Base-by-base conservation (phyloP, 2,797 vertebrate genomes). In the Pachyuromys duprasi region DNA sequence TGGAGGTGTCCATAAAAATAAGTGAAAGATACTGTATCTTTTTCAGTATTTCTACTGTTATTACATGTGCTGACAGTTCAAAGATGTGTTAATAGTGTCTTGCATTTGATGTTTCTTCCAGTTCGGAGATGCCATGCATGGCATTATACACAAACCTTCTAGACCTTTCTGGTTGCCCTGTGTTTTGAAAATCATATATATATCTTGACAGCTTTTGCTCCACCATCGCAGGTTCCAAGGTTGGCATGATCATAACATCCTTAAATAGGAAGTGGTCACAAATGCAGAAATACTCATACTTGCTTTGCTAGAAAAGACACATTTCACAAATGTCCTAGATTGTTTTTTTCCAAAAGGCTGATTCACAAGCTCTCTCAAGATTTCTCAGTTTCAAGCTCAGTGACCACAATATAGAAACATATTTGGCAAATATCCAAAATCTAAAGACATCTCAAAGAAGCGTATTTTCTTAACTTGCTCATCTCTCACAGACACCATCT, bases 331-430 rank as follows among this genome's bases (percentile, higher is more conserved):
- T 75, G 91, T 87, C 33, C 65, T 93, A 62, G 55, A 82, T 90
- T 87, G 42, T 80, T 96, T 95, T 97, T 95, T 89, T 89, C 53
- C 70, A 88, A 93, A 84, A 86, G 76, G n/a, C 65, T 39, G 91
- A 36, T 95, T 96, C 60, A 65, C 26, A 94, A 93, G 57, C 24
- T 94, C 15, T 91, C 33, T 90, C 57, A 62, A 95, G 67, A 94
- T 90, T 90, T 81, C 84, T 78, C 67, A 69, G 31, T 95, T 94
- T 96, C 63, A 92, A 81, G 42, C 49, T 93, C n/a, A 92, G 33
- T 82, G 89, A 94, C 5, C 69, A 81, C 8, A 72, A 62, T 62
- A 67, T 17, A 91, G 65, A 94, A 81, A 97, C 72, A 69, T 13
- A 49, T 26, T 75, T 94, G 76, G 80, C 31, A 67, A 88, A 97